Evolutionary conservation across 2,888 invertebrate species (phyloP).

Genomic region (Seira musarum): DNA sequence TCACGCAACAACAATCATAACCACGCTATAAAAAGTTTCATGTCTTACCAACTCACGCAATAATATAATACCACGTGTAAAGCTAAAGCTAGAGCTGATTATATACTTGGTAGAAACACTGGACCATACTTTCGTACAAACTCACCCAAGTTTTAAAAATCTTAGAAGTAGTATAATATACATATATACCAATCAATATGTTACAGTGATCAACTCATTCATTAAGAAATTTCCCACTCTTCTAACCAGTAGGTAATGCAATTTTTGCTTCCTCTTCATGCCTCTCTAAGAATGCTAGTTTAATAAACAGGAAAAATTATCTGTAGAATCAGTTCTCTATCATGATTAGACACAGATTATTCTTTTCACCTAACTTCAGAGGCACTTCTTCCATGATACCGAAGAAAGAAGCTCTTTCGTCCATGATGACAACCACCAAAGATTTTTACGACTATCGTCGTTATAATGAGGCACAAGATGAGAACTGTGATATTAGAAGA

Average conservation of each 20-base stretch:
- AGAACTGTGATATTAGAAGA: not conserved
- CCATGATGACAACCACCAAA: constrained; percentile 1
- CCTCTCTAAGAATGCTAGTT: too few relatives aligned
- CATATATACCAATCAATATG: too few relatives aligned
- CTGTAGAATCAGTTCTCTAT: constrained; percentile 15
- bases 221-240: not conserved
- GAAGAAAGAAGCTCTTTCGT: constrained; percentile 5
- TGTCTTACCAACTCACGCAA: constrained; percentile 6
- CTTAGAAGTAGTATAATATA: too few relatives aligned
- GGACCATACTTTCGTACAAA: not conserved
- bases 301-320: too few relatives aligned
- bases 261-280: too few relatives aligned
- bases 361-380: constrained; percentile 22
- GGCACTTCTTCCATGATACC: constrained; percentile 6
- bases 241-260: not conserved
- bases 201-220: too few relatives aligned
- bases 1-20: constrained; percentile 56
- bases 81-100: not conserved
- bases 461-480: not conserved
- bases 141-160: not conserved
- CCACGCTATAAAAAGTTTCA: constrained; percentile 24
- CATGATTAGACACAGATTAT: constrained; percentile 50
- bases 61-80: constrained; percentile 11
- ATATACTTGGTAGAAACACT: not conserved
- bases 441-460: not conserved